Percentiles rank a stretch among this genome's conserved stretches.
These are phyloP conservation scores for Bergia sp. DNA, from an alignment of 92 coral and sea anemone species.

Conservation along the genomic window DNA sequence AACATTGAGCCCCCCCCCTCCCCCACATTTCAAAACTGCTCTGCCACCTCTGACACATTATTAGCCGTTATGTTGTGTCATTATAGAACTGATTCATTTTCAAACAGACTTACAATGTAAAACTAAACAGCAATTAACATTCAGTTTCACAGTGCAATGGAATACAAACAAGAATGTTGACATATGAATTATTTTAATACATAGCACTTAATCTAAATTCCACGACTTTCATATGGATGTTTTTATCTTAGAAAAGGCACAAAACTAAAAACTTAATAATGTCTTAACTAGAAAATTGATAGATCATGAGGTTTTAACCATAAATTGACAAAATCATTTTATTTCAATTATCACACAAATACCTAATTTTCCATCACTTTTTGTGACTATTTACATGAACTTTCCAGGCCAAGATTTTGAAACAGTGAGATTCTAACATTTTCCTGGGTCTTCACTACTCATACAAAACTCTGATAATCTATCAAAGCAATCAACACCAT, in stretches of 20 bases:
- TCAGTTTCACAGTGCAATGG: background rate
- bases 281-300: no score
- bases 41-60: background rate
- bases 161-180: background rate
- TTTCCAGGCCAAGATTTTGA: background rate
- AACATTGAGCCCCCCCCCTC: no score
- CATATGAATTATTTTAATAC: no score
- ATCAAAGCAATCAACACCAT: no score
- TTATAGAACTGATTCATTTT: no score
- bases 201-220: no score
- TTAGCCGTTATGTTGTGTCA: background rate
- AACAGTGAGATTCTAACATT: background rate
- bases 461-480: background rate
- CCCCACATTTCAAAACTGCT: no score
- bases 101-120: background rate
- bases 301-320: no score
- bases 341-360: background rate
- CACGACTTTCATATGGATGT: no score
- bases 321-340: background rate
- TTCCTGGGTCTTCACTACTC: background rate
- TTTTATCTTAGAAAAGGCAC: no score
- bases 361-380: background rate
- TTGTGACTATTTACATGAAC: background rate
- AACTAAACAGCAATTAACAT: background rate
- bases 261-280: no score